Percentiles rank a stretch among this genome's conserved stretches.
Evolutionary conservation across 2,888 invertebrate species (phyloP).

Genomic region (Stegana nigrithorax): DNA sequence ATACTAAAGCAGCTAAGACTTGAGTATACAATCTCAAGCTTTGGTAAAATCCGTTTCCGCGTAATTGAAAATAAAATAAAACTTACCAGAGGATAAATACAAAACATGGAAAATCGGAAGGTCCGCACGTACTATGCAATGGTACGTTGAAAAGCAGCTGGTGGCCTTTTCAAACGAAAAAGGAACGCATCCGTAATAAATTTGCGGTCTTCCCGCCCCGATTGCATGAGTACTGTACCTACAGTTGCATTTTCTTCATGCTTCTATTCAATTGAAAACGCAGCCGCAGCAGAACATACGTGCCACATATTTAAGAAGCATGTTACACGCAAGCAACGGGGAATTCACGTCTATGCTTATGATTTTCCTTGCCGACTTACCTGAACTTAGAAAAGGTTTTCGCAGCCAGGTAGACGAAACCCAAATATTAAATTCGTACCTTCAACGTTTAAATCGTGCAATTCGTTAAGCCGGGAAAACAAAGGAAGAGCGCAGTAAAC

Average conservation of each 20-base stretch:
- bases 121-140: slow-evolving; percentile 44
- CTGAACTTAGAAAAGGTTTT: slow-evolving; percentile 39
- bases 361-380: slow-evolving; percentile 22
- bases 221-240: slow-evolving; percentile 8
- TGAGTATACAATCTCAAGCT: not conserved
- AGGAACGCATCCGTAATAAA: slow-evolving; percentile 38
- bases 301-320: slow-evolving; percentile 29
- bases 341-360: slow-evolving; percentile 19
- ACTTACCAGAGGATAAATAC: not conserved
- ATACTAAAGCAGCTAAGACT: not conserved
- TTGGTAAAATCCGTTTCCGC: not conserved
- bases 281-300: slow-evolving; percentile 27
- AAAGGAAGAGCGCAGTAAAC: slow-evolving; percentile 15
- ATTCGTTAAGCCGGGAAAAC: slow-evolving; percentile 26
- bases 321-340: slow-evolving; percentile 19
- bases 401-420: too few species aligned
- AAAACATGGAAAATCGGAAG: slow-evolving; percentile 44
- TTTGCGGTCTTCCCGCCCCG: slow-evolving; percentile 59
- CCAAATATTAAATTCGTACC: too few species aligned
- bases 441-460: slow-evolving; percentile 5
- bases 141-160: not conserved
- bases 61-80: slow-evolving; percentile 5
- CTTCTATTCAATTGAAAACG: too few species aligned
- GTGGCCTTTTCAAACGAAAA: not conserved
- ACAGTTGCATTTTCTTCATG: slow-evolving; percentile 28